phyloP scores from a whole-genome alignment of 64 coral and sea anemone species.

The Actinia tenebrosa region DNA sequence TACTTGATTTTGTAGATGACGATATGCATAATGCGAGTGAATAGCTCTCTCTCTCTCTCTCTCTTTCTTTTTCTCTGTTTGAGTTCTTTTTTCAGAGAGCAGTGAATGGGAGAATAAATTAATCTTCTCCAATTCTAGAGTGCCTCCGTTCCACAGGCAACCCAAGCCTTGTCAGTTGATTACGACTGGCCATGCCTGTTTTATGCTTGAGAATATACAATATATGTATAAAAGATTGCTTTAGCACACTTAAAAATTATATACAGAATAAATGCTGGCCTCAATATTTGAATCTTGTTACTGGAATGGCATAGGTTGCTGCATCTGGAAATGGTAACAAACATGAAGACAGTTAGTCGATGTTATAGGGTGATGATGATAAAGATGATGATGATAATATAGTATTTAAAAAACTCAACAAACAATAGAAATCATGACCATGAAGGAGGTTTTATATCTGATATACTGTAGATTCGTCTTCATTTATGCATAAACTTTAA shows the following conservation, averaged over 20 bases:
- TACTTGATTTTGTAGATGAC: not conserved
- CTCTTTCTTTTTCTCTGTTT: not conserved
- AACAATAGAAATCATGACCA: no score
- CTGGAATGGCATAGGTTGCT: constrained; percentile 49
- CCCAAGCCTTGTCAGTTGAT: not conserved
- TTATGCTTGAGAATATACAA: not conserved
- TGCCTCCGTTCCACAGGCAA: not conserved
- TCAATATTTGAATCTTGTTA: constrained; percentile 13
- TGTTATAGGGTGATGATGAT: not conserved
- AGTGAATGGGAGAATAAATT: not conserved
- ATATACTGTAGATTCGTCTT: no score
- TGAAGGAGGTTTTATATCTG: no score
- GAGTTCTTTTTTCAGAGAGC: not conserved
- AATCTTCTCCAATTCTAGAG: not conserved
- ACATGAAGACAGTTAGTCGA: not conserved
- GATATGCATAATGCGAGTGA: no score
- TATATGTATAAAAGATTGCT: constrained; percentile 10
- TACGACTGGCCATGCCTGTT: not conserved
- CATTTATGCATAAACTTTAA: no score
- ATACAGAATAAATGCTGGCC: not conserved
- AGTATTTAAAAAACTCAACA: no score
- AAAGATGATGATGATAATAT: no score
- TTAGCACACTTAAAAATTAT: not conserved
- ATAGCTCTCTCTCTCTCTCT: not conserved
- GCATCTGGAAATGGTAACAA: constrained; percentile 33